Conservation (phyloP, 2,797 vertebrate species). For the Phalanger gymnotis region DNA sequence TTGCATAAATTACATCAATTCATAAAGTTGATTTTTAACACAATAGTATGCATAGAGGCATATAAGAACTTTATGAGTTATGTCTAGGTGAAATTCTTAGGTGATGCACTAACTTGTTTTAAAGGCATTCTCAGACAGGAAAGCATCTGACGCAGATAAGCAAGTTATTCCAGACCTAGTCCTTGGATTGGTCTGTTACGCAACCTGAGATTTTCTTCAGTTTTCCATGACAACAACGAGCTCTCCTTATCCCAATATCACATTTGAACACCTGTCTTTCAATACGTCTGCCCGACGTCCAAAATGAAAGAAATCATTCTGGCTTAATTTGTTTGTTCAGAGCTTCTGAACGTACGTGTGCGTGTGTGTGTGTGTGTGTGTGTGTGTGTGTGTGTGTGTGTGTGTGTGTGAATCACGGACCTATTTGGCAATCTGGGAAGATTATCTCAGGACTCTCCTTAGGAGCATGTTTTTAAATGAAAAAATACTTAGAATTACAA, state of each 20-base stretch:
- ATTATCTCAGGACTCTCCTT: background rate
- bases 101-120: background rate
- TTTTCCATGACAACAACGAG: conserved; percentile 17
- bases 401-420: background rate
- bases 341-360: background rate
- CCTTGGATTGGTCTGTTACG: conserved; percentile 42
- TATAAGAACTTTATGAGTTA: conserved; percentile 32
- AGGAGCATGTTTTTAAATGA: background rate
- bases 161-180: conserved; percentile 10
- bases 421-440: background rate
- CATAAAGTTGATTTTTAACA: conserved; percentile 25
- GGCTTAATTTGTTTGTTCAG: conserved; percentile 27
- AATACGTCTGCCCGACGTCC: conserved; percentile 62
- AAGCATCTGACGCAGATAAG: conserved; percentile 57
- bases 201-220: conserved; percentile 12
- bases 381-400: background rate
- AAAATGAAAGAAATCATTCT: conserved; percentile 65
- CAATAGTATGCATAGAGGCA: background rate
- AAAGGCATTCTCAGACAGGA: conserved; percentile 4
- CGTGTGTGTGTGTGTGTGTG: background rate
- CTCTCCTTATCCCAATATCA: conserved; percentile 47
- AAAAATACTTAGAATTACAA: background rate
- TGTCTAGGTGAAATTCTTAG: conserved; percentile 48
- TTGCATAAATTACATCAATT: background rate
- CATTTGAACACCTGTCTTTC: conserved; percentile 64